Evolutionary conservation across 2,888 invertebrate genomes (phyloP).

Genomic region (Smittia aterrima): DNA sequence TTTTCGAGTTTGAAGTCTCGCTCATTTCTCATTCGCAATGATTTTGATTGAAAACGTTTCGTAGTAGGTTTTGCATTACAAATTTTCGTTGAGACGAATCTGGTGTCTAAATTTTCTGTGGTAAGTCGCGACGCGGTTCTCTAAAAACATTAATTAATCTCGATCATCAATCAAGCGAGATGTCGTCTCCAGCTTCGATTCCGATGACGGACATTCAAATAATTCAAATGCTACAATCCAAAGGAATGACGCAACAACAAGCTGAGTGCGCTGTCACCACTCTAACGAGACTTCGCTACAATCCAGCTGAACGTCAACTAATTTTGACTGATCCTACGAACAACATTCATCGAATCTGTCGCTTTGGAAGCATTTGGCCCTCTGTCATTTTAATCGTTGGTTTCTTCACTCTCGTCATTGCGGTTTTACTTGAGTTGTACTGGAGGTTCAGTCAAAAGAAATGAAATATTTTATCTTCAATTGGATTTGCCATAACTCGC

Average conservation of each 20-base stretch:
- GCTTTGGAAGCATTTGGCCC: constrained; percentile 4
- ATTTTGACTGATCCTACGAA: not conserved
- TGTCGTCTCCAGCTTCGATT: too few relatives aligned
- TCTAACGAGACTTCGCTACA: not conserved
- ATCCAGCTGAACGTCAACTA: not conserved
- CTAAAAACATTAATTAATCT: not conserved
- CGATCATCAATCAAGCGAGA: too few relatives aligned
- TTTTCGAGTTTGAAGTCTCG: not conserved
- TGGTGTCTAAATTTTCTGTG: not conserved
- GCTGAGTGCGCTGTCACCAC: not conserved
- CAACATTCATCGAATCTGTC: not conserved
- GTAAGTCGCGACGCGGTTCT: too few relatives aligned
- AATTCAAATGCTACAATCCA: constrained; percentile 3
- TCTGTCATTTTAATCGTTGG: not conserved
- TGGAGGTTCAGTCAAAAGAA: not conserved
- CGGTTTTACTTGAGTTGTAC: not conserved
- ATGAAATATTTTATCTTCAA: too few relatives aligned
- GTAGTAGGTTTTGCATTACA: not conserved
- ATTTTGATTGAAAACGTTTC: not conserved
- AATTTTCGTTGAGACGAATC: not conserved
- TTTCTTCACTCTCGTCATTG: not conserved
- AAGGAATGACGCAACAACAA: not conserved
- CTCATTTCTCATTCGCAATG: not conserved
- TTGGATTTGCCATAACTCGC: too few relatives aligned
- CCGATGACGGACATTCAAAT: not conserved